Percentiles rank a stretch among this genome's conserved stretches.
Conservation (phyloP, 2,113 vertebrate genomes). For the Syngnathus floridae region DNA sequence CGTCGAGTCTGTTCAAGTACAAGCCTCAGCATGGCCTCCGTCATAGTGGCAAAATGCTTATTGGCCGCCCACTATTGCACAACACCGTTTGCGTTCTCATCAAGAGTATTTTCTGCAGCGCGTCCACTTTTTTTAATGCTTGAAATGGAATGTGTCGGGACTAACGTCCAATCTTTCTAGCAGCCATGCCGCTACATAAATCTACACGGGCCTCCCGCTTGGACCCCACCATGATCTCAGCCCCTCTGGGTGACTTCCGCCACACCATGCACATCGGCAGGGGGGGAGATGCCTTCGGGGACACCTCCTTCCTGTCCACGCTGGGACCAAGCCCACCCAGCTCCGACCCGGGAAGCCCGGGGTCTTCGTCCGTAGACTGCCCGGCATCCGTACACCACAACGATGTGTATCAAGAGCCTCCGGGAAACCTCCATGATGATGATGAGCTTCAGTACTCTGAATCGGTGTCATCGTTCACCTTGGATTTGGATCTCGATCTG, state of each 20-base stretch:
- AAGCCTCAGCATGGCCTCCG: constrained; percentile 72
- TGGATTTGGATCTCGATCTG: constrained; percentile 80
- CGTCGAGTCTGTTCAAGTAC: constrained; percentile 59
- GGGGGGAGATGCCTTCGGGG: constrained; percentile 83
- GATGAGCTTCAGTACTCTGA: constrained; percentile 57
- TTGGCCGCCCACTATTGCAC: constrained; percentile 54
- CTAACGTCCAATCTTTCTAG: constrained; percentile 13
- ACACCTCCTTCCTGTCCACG: constrained; percentile 81
- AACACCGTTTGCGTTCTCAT: constrained; percentile 28
- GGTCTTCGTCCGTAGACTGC: constrained; percentile 22
- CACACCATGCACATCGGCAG: constrained; percentile 88
- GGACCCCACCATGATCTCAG: constrained; percentile 81
- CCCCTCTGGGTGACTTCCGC: constrained; percentile 82
- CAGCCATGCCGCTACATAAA: constrained; percentile 82
- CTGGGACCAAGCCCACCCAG: constrained; percentile 61
- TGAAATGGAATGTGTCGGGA: no score
- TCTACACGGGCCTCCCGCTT: constrained; percentile 70
- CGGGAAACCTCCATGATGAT: constrained; percentile 23
- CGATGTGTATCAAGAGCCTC: constrained; percentile 19
- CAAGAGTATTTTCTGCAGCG: not conserved
- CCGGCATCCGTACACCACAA: constrained; percentile 28
- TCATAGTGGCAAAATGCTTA: constrained; percentile 39
- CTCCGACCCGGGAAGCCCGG: constrained; percentile 31
- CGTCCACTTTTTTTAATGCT: not conserved
- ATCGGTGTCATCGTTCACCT: constrained; percentile 62